Evolutionary conservation across 2,888 invertebrate species (phyloP).

Genomic region (Temnothorax unifasciatus): DNA sequence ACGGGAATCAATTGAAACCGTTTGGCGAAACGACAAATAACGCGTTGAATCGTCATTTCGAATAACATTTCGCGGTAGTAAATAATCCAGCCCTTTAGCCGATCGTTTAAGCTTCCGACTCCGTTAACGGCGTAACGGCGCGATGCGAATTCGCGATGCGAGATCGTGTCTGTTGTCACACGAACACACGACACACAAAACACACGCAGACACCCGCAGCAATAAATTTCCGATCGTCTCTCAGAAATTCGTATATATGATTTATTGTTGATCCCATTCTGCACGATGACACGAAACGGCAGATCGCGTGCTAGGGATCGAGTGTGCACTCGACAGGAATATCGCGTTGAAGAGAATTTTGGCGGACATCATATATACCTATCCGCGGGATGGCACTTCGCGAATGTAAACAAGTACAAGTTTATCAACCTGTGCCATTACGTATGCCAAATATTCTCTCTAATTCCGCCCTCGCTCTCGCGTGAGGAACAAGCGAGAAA

Average conservation of each 20-base stretch:
- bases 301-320: conserved; percentile 27
- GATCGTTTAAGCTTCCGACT: conserved; percentile 32
- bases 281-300: conserved; percentile 30
- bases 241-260: conserved; percentile 22
- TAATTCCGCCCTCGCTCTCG: conserved; percentile 16
- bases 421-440: conserved; percentile 69
- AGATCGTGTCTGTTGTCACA: conserved; percentile 13
- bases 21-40: conserved; percentile 19
- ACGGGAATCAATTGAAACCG: conserved; percentile 3
- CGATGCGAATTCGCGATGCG: conserved; percentile 14
- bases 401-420: conserved; percentile 58
- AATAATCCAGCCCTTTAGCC: conserved; percentile 8
- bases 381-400: conserved; percentile 60
- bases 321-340: conserved; percentile 38
- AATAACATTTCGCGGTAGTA: conserved; percentile 17
- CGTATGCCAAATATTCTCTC: conserved; percentile 75
- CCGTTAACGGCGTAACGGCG: not conserved
- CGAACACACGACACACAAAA: not conserved
- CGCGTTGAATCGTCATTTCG: not conserved
- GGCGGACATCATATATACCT: conserved; percentile 52
- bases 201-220: conserved; percentile 1
- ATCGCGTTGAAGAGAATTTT: conserved; percentile 64
- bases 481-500: conserved; percentile 19
- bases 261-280: conserved; percentile 45
- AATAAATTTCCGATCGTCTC: conserved; percentile 37